A percentile compares a stretch with the other conserved stretches of the same genome.
Evolutionary conservation across 2,797 vertebrate species (phyloP).

Genomic region (Sitta carolinensis): DNA sequence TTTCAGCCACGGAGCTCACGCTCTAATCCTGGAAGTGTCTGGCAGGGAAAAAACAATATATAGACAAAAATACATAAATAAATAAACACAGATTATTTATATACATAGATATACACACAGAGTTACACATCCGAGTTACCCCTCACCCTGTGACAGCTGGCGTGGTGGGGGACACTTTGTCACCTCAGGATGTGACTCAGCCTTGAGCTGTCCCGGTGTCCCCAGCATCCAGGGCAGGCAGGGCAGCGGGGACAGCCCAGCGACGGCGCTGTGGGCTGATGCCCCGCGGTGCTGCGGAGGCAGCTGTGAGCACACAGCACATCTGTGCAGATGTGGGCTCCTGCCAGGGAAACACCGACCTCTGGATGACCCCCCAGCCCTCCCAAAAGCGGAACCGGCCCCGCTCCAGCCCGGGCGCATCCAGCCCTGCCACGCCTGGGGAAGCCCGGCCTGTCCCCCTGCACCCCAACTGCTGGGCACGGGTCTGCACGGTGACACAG

Average conservation of each 20-base stretch:
- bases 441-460: neutral
- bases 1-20: neutral
- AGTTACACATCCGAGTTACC: neutral
- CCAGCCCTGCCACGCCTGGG: neutral
- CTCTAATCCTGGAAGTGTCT: neutral
- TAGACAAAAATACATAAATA: neutral
- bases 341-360: slow-evolving; percentile 53
- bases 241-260: neutral
- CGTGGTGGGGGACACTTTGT: rapidly evolving
- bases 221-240: neutral
- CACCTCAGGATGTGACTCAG: neutral
- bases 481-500: neutral
- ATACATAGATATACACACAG: rapidly evolving
- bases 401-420: neutral
- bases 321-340: slow-evolving; percentile 72
- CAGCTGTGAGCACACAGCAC: slow-evolving; percentile 12
- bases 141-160: neutral
- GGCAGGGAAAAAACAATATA: neutral
- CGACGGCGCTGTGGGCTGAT: neutral
- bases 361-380: slow-evolving; percentile 58
- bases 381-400: neutral
- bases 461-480: neutral
- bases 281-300: neutral
- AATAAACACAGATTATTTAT: neutral
- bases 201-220: neutral